Base-by-base conservation (phyloP, 1,140 invertebrate genomes). In the Diuraphis noxia region DNA sequence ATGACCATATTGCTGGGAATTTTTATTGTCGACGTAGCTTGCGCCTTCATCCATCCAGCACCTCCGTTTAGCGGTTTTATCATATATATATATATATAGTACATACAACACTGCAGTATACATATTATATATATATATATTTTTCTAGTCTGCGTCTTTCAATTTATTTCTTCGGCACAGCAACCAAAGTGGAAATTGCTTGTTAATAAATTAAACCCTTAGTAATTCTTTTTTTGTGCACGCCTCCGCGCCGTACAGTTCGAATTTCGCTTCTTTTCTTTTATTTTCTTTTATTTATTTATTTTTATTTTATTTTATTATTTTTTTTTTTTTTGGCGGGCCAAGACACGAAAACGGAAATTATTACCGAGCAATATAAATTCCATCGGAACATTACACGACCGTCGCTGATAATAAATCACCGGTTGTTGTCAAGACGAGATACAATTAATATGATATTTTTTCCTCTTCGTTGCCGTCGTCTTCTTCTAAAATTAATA, bases 361-460 rank as follows among this genome's bases (percentile, higher is more conserved):
- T 90, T 91, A 91, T 91, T 91, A 91, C 63, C 40, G 23, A 49
- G 77, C 36, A 49, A 91, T 91, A 91, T 81, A 91, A 91, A 91
- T 91, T 91, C 89, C 89, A 52, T 89, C 88, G 88, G 40, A 43
- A 81, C 89, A 52, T 79, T 43, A 91, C 63, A n/a, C 36, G 34
- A 63, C 8, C 85, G 85, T 49, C 3, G 34, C 41, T 40, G 72
- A 81, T 81, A 82, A 91, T 91, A 91, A 91, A 91, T 91, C 89
- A 91, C 89, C 34, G 89, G 89, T 91, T 40, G 38, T 91, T 91
- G 89, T 91, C 89, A 91, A 91, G 89, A 91, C 46, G 77, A 72
- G 56, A 91, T 81, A 82, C 89, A 49, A 91, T 91, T 91, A 91
- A 91, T 91, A 91, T 40, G 41, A 81, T 81, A 46, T 91, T 82